phyloP scores from a whole-genome alignment of 2,797 vertebrate species.

The Cyprinodon diabolis region DNA sequence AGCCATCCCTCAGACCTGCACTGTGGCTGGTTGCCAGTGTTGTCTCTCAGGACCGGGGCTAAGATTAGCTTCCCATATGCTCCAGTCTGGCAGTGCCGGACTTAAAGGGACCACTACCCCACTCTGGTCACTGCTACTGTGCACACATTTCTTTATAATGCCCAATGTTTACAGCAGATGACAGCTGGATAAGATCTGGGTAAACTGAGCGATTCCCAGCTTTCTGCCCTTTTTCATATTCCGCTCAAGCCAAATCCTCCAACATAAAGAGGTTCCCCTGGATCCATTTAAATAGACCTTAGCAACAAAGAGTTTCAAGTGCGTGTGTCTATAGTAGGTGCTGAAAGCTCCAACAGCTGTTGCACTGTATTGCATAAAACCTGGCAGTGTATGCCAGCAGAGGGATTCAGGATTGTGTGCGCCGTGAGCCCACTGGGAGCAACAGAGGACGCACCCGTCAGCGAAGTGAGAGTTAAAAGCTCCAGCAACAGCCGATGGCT shows the following conservation, averaged over 20 bases:
- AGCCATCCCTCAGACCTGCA: conserved; percentile 57
- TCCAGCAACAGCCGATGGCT: conserved; percentile 65
- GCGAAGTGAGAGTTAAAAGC: conserved; percentile 71
- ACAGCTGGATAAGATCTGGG: not conserved
- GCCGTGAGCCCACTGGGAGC: conserved; percentile 40
- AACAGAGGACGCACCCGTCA: conserved; percentile 42
- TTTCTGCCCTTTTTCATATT: not conserved
- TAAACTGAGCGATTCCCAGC: not conserved
- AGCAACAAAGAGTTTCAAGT: conserved; percentile 40
- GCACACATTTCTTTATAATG: not conserved
- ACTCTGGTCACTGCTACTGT: conserved; percentile 12
- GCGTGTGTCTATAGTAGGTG: conserved; percentile 33
- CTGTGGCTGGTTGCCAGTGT: conserved; percentile 78
- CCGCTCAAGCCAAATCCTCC: not conserved
- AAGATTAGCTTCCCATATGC: conserved; percentile 88
- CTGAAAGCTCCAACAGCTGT: conserved; percentile 65
- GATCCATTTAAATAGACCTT: conserved; percentile 16
- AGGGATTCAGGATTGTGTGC: conserved; percentile 61
- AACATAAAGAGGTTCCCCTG: not conserved
- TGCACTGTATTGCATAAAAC: conserved; percentile 65
- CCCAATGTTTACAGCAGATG: conserved; percentile 1
- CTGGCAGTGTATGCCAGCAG: conserved; percentile 43
- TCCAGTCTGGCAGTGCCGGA: conserved; percentile 73
- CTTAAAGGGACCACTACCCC: conserved; percentile 80
- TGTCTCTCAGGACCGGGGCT: conserved; percentile 79